Evolutionary conservation across 1,140 invertebrate genomes (phyloP), one percentile per base, ranked within the genome.

Genomic region (Drosophila lacertosa): DNA sequence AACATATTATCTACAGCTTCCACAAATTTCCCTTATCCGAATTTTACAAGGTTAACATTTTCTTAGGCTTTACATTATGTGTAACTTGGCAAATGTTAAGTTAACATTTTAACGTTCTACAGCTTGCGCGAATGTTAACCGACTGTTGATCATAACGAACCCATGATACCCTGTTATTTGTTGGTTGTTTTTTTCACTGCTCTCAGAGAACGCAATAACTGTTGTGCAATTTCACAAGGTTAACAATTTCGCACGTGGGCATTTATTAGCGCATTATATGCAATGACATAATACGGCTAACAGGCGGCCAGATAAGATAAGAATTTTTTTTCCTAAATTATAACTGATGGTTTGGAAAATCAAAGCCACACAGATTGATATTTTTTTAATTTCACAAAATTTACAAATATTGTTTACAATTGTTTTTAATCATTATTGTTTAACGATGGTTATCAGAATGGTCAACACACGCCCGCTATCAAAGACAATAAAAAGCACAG

Each of bases 171-270:
- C 26, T 29, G 26, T n/a, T n/a, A n/a, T 40, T 4, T 37, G 3
- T 13, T 13, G 11, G 2, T 13, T 37, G 4, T 9, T 11, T 40
- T 18, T 18, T 18, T 3, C 13, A 13, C 44, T 45, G 24, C 24
- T 29, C 24, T 47, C 13, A 10, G 16, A 53, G 50, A 39, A 53
- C 20, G 20, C 22, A 51, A 51, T 62, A 37, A 51, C 45, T 45
- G 29, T 68, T 68, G 65, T 45, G 65, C 57, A 68, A 68, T 62
- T 22, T 11, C 24, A 63, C 35, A 13, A 54, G 35, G 4, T 54
- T 11, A 32, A 11, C 4, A 42, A 32, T 45, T 33, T 18, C 4
- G n/a, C 57, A 53, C 57, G 57, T 62, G 65, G 59, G 7, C 26
- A 29, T 24, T 24, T 22, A 32, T 32, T 51, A 24, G 15, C 39